Evolutionary conservation across 2,888 invertebrate species (phyloP).

Genomic region (Amblyteles armatorius): DNA sequence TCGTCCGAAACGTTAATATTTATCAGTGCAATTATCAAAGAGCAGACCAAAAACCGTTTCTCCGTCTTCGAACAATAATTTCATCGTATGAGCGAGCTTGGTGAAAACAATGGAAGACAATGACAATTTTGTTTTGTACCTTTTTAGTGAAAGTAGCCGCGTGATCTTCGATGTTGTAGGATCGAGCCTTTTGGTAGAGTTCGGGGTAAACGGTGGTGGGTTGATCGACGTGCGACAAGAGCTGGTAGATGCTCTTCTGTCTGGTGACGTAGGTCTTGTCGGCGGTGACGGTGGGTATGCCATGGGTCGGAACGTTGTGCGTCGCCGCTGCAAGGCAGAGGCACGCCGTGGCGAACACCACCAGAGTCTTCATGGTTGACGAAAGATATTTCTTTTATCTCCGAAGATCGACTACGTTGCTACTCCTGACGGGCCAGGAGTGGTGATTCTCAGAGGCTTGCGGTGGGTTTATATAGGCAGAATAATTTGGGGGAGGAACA

Average conservation of each 20-base stretch:
- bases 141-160: slow-evolving; percentile 72
- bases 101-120: not conserved
- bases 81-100: too few species aligned
- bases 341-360: slow-evolving; percentile 83
- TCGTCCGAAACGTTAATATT: too few species aligned
- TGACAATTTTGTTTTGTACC: slow-evolving; percentile 68
- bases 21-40: too few species aligned
- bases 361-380: slow-evolving; percentile 85
- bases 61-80: too few species aligned
- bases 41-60: too few species aligned
- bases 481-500: not conserved
- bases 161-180: slow-evolving; percentile 74
- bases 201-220: slow-evolving; percentile 76
- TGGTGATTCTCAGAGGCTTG: slow-evolving; percentile 9
- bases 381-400: not conserved
- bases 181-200: slow-evolving; percentile 75
- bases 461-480: slow-evolving; percentile 59
- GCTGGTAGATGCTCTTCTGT: slow-evolving; percentile 85
- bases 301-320: slow-evolving; percentile 30
- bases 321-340: slow-evolving; percentile 83
- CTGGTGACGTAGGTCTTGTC: slow-evolving; percentile 82
- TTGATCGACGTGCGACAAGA: slow-evolving; percentile 85
- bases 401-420: slow-evolving; percentile 10
- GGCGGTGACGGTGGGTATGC: slow-evolving; percentile 59
- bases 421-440: slow-evolving; percentile 55